Percentiles rank a stretch among this genome's conserved stretches.
phyloP scores from a whole-genome alignment of 1,140 invertebrate genomes.

The Drosophila bifasciata region DNA sequence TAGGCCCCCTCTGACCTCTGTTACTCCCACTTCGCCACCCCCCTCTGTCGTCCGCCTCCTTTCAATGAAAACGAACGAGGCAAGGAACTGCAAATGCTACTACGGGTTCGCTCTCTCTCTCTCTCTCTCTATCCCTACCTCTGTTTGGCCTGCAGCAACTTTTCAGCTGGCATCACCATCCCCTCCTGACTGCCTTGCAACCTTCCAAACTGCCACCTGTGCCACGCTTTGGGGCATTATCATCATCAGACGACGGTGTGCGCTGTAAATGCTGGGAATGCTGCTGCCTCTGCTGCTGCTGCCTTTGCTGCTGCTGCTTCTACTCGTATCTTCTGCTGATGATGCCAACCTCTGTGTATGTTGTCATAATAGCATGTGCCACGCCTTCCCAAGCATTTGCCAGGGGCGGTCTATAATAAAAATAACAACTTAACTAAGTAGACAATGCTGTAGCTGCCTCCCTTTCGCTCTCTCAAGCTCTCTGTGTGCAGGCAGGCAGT shows the following conservation, averaged over 20 bases:
- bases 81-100: conserved; percentile 37
- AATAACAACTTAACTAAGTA: conserved; percentile 79
- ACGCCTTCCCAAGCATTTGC: conserved; percentile 32
- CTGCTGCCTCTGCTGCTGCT: not conserved
- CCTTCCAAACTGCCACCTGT: not conserved
- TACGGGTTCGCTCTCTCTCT: conserved; percentile 16
- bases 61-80: conserved; percentile 37
- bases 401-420: conserved; percentile 64
- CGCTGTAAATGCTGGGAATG: conserved; percentile 11
- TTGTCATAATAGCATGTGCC: conserved; percentile 66
- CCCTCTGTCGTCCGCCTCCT: not conserved
- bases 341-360: conserved; percentile 20
- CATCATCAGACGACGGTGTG: conserved; percentile 19
- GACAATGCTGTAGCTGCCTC: conserved; percentile 36
- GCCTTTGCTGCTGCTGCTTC: not conserved
- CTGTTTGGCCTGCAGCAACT: conserved; percentile 13
- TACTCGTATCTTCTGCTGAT: not conserved
- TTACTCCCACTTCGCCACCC: not conserved
- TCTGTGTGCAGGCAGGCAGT: conserved; percentile 14
- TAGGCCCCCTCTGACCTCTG: not conserved
- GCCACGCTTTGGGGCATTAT: conserved; percentile 17
- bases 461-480: not conserved
- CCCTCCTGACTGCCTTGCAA: not conserved
- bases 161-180: conserved; percentile 7
- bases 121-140: not conserved